phyloP scores from a whole-genome alignment of 2,888 invertebrate genomes.

The Pheosia gnoma region DNA sequence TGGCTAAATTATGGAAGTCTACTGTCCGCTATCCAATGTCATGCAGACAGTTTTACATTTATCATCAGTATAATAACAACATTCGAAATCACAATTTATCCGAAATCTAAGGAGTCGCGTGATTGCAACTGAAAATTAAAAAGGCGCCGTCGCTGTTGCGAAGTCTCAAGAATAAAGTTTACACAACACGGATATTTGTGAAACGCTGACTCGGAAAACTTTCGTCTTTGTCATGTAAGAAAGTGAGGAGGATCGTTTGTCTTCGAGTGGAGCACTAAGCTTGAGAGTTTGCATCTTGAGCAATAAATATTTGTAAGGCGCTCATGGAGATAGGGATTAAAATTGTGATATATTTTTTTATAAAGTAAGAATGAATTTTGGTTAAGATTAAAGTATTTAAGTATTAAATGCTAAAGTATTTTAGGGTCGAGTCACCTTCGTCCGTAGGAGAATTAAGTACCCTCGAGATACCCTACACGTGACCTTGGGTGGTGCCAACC shows the following conservation, averaged over 20 bases:
- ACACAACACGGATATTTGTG: constrained; percentile 70
- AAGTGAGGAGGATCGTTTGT: constrained; percentile 71
- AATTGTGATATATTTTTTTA: constrained; percentile 8
- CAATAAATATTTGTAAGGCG: constrained; percentile 63
- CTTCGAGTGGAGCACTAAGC: constrained; percentile 59
- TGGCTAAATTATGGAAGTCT: too few relatives aligned
- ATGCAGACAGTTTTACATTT: not conserved
- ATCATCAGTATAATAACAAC: not conserved
- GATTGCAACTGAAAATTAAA: constrained; percentile 44
- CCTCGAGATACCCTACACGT: too few relatives aligned
- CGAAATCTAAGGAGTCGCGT: constrained; percentile 21
- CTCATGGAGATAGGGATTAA: constrained; percentile 39
- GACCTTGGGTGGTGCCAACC: too few relatives aligned
- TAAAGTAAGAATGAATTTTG: too few relatives aligned
- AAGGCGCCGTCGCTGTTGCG: constrained; percentile 27
- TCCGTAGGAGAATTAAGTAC: too few relatives aligned
- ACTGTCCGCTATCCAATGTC: too few relatives aligned
- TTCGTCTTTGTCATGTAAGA: constrained; percentile 78
- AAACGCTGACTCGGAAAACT: constrained; percentile 65
- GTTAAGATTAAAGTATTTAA: too few relatives aligned
- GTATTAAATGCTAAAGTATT: too few relatives aligned
- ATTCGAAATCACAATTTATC: constrained; percentile 6
- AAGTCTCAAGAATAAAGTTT: constrained; percentile 56
- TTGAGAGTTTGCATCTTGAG: constrained; percentile 59
- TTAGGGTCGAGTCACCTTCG: too few relatives aligned